A percentile compares a stretch with the other conserved stretches of the same genome.
Conservation (phyloP, 2,797 vertebrate genomes). For the Morus bassanus region DNA sequence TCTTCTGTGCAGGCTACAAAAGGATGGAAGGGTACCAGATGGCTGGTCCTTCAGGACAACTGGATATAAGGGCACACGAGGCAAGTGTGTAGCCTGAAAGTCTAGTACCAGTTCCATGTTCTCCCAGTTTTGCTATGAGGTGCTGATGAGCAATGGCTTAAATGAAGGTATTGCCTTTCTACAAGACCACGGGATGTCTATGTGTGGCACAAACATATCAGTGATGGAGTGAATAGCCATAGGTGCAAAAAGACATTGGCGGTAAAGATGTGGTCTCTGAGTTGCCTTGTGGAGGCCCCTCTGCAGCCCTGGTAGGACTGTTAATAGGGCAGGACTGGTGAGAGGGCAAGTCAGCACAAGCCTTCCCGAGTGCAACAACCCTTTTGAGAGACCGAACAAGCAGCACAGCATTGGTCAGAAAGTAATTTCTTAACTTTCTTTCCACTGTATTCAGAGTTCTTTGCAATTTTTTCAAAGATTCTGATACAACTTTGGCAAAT, state of each 20-base stretch:
- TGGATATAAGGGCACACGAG: not conserved
- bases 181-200: not conserved
- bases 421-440: not conserved
- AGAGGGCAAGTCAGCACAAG: not conserved
- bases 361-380: not conserved
- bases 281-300: not conserved
- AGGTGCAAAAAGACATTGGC: not conserved
- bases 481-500: not conserved
- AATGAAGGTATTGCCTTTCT: not conserved
- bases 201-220: not conserved
- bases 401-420: not conserved
- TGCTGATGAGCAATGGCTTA: not conserved
- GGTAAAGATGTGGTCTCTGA: not conserved
- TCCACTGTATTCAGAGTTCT: not conserved
- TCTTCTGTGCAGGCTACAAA: not conserved
- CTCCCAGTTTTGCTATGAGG: not conserved
- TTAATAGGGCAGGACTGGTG: not conserved
- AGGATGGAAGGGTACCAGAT: not conserved
- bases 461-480: not conserved
- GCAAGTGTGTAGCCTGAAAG: not conserved
- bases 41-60: not conserved
- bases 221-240: not conserved
- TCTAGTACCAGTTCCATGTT: not conserved
- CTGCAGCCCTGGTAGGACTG: not conserved
- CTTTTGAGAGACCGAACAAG: not conserved